Evolutionary conservation across 1,140 invertebrate species (phyloP), one percentile per base, ranked within the genome.

Genomic region (Kradibia gibbosae): DNA sequence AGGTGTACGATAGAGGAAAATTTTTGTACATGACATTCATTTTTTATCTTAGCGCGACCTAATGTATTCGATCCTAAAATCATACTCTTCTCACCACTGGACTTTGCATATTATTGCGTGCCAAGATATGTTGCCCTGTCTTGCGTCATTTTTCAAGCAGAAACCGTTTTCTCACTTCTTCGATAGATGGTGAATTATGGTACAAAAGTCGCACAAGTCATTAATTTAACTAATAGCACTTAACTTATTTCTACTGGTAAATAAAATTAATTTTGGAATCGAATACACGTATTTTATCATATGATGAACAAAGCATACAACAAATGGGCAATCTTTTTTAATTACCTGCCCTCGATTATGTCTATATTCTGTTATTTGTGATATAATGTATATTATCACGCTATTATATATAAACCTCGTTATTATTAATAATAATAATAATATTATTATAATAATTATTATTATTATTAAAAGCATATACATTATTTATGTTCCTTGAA

Each of bases 291-390:
- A 76, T 82, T 82, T 73, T 55, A 50, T 0, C 81, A 78, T 4
- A 60, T 83, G 25, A 25, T 1, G 25, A 55, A 39, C 22, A 53
- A 42, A 75, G 31, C 53, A 31, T 39, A 17, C 0, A 50, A 71
- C 2, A 57, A 72, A 39, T 72, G 31, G 65, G 25, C n/a, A 57
- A 17, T 2, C 4, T n/a, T 78, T 50, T 50, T 53, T 36, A 71
- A 71, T 48, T 50, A 34, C 22, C 10, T 34, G 60, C 15, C 22
- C 3, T 25, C 39, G 73, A 34, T 73, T 83, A 74, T 81, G 62
- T 76, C 50, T 80, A 78, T 84, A 84, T 74, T 84, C 80, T 85
- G 84, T 87, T 87, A 85, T 82, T 86, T 85, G 84, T 87, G 86
- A 86, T 86, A 85, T 80, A 84, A 53, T 17, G 39, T 82, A 83